Conservation (phyloP, 2,797 vertebrate species). For the Sitta carolinensis region DNA sequence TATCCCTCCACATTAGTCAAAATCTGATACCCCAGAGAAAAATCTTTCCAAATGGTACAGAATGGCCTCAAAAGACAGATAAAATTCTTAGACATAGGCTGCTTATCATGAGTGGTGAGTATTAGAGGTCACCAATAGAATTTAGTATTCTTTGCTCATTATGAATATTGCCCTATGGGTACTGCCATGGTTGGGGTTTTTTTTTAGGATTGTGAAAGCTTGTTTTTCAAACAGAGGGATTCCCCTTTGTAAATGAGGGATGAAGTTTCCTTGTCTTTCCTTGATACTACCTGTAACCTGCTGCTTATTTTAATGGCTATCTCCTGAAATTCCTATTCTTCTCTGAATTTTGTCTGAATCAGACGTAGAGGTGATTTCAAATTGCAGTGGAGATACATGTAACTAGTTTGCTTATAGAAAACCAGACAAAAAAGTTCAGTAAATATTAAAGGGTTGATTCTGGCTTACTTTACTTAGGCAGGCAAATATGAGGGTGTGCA, state of each 20-base stretch:
- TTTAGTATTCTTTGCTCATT: background rate
- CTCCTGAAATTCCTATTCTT: background rate
- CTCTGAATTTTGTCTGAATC: background rate
- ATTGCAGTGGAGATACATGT: accelerated
- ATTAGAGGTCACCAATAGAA: background rate
- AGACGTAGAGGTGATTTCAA: background rate
- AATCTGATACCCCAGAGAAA: background rate
- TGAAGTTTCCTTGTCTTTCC: background rate
- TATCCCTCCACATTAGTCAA: background rate
- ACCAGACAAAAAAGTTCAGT: background rate
- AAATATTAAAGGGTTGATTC: background rate
- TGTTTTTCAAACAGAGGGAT: background rate
- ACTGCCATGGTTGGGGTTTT: background rate
- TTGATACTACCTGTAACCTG: background rate
- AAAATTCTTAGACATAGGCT: background rate
- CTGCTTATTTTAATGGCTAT: background rate
- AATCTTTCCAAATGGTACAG: background rate
- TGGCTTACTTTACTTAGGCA: background rate
- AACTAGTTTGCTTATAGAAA: background rate
- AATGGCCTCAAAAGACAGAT: background rate
- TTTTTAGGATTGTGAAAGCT: background rate
- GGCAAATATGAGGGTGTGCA: background rate
- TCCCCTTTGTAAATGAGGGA: background rate
- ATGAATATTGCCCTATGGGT: background rate
- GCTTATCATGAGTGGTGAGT: background rate